Conservation (phyloP, 1,140 invertebrate genomes). For the Zophobas atratus region DNA sequence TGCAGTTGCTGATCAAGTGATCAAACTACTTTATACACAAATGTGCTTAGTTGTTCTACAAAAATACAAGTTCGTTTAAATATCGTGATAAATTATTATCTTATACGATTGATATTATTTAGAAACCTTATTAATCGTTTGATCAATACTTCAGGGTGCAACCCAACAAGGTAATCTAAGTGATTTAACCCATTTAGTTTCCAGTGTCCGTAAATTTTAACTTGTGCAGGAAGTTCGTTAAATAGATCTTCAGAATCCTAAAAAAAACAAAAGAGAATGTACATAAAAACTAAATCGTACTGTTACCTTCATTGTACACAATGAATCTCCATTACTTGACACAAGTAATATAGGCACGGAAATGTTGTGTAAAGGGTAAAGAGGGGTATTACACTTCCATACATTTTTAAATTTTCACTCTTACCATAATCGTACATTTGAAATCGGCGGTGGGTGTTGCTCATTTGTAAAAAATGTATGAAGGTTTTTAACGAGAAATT, state of each 20-base stretch:
- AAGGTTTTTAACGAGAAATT: slow-evolving; percentile 16
- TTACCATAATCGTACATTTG: slow-evolving; percentile 29
- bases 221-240: not conserved
- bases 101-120: too few relatives aligned
- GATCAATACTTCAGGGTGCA: not conserved
- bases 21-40: too few relatives aligned
- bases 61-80: too few relatives aligned
- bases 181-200: slow-evolving; percentile 18
- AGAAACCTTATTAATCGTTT: too few relatives aligned
- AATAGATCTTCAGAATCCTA: slow-evolving; percentile 21
- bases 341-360: not conserved
- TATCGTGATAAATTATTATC: too few relatives aligned
- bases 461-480: slow-evolving; percentile 8
- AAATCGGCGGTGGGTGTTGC: not conserved
- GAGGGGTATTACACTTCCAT: not conserved
- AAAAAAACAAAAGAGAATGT: not conserved
- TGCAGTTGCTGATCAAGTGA: too few relatives aligned
- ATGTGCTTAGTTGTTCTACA: too few relatives aligned
- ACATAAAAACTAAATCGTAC: not conserved
- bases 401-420: not conserved
- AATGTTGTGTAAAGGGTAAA: slow-evolving; percentile 15
- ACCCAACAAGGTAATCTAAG: slow-evolving; percentile 3
- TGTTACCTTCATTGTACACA: not conserved
- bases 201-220: slow-evolving; percentile 8
- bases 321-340: not conserved